These are phyloP conservation scores for Elanus axillaris DNA, from an alignment of 2,113 vertebrate species.

Conservation along the genomic window DNA sequence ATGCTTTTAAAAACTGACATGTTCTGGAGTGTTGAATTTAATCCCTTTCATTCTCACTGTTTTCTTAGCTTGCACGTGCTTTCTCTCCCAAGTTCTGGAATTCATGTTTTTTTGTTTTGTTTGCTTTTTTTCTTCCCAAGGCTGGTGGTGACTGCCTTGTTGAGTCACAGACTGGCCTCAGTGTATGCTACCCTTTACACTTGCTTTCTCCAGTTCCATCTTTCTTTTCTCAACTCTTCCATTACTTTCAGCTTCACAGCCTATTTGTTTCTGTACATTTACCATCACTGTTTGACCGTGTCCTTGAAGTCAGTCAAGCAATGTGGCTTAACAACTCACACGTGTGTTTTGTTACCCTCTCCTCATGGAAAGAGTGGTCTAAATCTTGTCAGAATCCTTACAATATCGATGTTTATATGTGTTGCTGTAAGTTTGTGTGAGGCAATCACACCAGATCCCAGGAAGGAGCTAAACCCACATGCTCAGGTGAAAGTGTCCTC, in stretches of 20 bases:
- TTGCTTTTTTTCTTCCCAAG: neutral
- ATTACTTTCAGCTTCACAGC: neutral
- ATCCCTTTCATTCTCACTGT: neutral
- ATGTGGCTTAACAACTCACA: accelerated
- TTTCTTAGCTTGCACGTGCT: neutral
- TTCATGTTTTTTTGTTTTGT: neutral
- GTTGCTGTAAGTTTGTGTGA: neutral
- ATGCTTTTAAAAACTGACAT: neutral
- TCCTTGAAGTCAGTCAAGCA: neutral
- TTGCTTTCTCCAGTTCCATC: neutral
- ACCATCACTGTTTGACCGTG: neutral
- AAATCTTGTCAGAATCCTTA: neutral
- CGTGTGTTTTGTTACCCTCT: neutral
- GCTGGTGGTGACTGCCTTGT: neutral
- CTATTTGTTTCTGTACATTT: neutral
- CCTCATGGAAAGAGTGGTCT: neutral
- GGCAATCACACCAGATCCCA: too few relatives aligned
- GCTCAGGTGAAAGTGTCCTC: neutral
- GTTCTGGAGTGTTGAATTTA: neutral
- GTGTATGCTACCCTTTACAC: neutral
- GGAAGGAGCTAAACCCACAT: neutral
- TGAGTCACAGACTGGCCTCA: neutral
- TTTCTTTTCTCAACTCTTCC: neutral
- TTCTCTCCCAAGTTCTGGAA: neutral
- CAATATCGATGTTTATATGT: neutral